phyloP scores from a whole-genome alignment of 2,888 invertebrate genomes.

The Hydrotaea cyrtoneurina region DNA sequence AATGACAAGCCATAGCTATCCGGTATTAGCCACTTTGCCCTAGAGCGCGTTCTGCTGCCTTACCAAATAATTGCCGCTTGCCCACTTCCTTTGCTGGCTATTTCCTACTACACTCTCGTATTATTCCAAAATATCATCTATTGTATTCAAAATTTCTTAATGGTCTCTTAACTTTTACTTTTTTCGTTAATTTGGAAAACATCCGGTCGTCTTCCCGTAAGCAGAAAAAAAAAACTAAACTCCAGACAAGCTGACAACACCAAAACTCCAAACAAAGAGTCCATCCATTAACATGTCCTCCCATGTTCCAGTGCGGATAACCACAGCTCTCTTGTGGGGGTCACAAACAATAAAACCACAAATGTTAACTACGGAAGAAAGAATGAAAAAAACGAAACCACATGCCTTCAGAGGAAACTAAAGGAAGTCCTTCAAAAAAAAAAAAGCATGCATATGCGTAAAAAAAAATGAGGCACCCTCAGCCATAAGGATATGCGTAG shows the following conservation, averaged over 20 bases:
- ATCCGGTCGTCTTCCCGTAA: constrained; percentile 50
- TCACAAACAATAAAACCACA: constrained; percentile 43
- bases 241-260: constrained; percentile 53
- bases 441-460: constrained; percentile 71
- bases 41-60: too few relatives aligned
- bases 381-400: constrained; percentile 57
- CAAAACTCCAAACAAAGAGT: constrained; percentile 45
- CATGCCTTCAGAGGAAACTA: constrained; percentile 53
- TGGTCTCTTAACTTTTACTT: constrained; percentile 35
- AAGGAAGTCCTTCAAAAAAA: constrained; percentile 61
- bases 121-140: too few relatives aligned
- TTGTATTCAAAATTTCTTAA: constrained; percentile 17
- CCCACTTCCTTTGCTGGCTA: too few relatives aligned
- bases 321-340: constrained; percentile 49
- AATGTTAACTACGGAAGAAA: not conserved
- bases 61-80: too few relatives aligned
- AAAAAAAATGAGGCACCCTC: constrained; percentile 73
- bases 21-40: too few relatives aligned
- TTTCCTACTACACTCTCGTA: too few relatives aligned
- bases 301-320: constrained; percentile 49
- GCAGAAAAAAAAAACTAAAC: constrained; percentile 41
- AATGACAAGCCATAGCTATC: too few relatives aligned
- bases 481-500: constrained; percentile 7
- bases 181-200: constrained; percentile 40
- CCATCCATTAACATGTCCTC: constrained; percentile 63